These are phyloP conservation scores for Gracilinanus agilis DNA, from an alignment of 2,113 vertebrate genomes.

Conservation along the genomic window DNA sequence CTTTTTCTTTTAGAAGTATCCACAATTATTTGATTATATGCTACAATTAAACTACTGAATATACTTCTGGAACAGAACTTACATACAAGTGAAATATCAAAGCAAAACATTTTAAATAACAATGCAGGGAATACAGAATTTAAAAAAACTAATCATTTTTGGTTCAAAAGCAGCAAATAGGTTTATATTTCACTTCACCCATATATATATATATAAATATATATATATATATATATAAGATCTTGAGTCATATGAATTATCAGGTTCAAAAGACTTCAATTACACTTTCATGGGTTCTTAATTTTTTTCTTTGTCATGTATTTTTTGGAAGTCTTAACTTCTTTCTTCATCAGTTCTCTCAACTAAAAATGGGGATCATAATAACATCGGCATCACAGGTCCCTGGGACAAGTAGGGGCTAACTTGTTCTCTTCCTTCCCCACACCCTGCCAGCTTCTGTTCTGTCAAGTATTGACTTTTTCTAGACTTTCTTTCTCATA, in stretches of 20 bases:
- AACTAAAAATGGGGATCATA: background rate
- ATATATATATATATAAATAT: background rate
- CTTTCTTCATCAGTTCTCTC: background rate
- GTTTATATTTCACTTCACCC: background rate
- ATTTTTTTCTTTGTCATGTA: background rate
- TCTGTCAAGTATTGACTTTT: too few relatives aligned
- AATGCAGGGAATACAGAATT: background rate
- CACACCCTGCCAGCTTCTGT: too few relatives aligned
- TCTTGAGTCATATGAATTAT: background rate
- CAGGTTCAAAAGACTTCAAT: background rate
- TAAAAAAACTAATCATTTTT: background rate
- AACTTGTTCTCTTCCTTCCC: too few relatives aligned
- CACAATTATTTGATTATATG: background rate
- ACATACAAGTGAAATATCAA: background rate
- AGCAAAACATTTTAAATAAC: background rate
- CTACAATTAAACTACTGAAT: background rate
- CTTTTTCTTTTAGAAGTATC: background rate
- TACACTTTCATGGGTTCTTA: too few relatives aligned
- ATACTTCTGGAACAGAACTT: background rate
- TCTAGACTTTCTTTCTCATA: too few relatives aligned
- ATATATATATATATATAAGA: background rate
- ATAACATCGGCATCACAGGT: background rate
- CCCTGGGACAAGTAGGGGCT: too few relatives aligned
- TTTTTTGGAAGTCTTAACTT: background rate
- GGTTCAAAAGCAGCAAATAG: background rate